phyloP scores from a whole-genome alignment of 2,113 vertebrate species.

The Sprattus sprattus region DNA sequence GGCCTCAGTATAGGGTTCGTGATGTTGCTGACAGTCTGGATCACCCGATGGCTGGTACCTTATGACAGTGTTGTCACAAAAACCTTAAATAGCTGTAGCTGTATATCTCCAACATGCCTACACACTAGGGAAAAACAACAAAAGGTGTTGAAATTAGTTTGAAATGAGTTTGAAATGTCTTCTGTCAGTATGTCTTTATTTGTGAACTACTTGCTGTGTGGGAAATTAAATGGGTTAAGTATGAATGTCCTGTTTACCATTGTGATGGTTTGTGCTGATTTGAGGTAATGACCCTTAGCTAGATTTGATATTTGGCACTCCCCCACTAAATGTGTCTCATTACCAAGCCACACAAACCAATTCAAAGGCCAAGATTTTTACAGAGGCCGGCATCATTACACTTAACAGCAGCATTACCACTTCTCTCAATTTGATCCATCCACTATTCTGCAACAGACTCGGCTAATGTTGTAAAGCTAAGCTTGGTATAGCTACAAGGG shows the following conservation, averaged over 20 bases:
- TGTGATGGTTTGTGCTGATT: slow-evolving; percentile 1
- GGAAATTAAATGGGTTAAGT: not conserved
- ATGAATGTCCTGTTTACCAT: slow-evolving; percentile 9
- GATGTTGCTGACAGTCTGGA: not conserved
- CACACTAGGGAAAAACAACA: not conserved
- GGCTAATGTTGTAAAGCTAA: slow-evolving; percentile 7
- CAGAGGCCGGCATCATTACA: not conserved
- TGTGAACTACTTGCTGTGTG: not conserved
- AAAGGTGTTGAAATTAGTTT: not conserved
- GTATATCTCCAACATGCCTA: not conserved
- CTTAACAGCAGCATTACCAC: not conserved
- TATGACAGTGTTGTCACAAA: not conserved
- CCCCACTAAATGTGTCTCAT: slow-evolving; percentile 15
- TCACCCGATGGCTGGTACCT: too few species aligned
- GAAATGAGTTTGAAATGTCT: not conserved
- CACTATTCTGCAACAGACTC: not conserved
- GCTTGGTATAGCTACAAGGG: not conserved
- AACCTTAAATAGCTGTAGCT: not conserved
- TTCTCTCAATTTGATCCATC: not conserved
- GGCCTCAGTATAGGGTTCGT: too few species aligned
- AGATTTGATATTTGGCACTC: slow-evolving; percentile 10
- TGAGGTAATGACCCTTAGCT: slow-evolving; percentile 12
- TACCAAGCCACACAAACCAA: not conserved
- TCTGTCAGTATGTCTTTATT: too few species aligned
- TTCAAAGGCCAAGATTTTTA: slow-evolving; percentile 2